Evolutionary conservation across 1,140 invertebrate species (phyloP).

Genomic region (Drosophila subobscura): DNA sequence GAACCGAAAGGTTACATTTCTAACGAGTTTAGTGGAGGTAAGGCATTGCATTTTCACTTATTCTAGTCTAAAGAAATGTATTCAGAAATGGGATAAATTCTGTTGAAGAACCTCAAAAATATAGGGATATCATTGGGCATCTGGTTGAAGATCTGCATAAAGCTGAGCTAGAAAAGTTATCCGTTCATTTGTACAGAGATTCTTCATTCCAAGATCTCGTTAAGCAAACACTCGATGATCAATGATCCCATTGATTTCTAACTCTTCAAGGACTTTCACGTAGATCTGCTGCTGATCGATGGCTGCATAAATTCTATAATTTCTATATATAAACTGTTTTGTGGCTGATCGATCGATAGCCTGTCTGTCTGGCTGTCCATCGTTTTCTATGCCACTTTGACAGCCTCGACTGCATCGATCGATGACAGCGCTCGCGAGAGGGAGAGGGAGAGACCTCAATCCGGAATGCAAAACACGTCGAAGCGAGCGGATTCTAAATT

Average conservation of each 20-base stretch:
- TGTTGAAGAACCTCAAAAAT: no score
- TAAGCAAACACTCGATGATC: no score
- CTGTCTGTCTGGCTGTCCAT: slow-evolving; percentile 30
- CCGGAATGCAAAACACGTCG: slow-evolving; percentile 58
- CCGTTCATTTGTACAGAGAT: no score
- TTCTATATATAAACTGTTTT: slow-evolving; percentile 48
- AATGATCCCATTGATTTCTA: no score
- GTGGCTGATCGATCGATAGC: slow-evolving; percentile 46
- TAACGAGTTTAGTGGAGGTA: slow-evolving; percentile 78
- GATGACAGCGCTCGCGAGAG: slow-evolving; percentile 26
- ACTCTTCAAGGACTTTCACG: slow-evolving; percentile 14
- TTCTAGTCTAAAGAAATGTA: no score
- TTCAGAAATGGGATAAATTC: no score
- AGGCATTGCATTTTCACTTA: slow-evolving; percentile 22
- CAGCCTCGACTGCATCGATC: slow-evolving; percentile 44
- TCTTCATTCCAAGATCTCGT: no score
- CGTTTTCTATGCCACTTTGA: slow-evolving; percentile 47
- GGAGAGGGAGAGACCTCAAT: slow-evolving; percentile 2
- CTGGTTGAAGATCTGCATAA: no score
- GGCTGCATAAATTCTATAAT: slow-evolving; percentile 42
- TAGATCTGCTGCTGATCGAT: slow-evolving; percentile 28
- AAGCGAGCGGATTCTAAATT: slow-evolving; percentile 58
- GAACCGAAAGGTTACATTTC: slow-evolving; percentile 82
- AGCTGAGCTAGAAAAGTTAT: no score
- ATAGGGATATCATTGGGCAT: no score